Base-by-base conservation (phyloP, 2,113 vertebrate species). In the Hemichromis elongatus region DNA sequence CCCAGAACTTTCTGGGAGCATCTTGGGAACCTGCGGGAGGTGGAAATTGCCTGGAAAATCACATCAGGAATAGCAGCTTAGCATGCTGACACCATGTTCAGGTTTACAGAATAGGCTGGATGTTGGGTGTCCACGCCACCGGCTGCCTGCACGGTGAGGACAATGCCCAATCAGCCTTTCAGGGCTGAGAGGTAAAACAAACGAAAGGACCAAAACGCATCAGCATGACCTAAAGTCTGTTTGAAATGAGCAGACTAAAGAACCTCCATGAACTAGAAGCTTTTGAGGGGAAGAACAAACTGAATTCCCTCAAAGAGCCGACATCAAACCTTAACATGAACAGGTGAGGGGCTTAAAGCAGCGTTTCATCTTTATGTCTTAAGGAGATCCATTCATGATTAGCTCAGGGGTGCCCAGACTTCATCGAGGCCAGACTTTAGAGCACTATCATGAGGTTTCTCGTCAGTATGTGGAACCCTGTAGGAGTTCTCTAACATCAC, bases 261-360 rank as follows among this genome's bases (percentile, higher is more conserved):
- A 70, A 45, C 21, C 37, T 70, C 40, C 4, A 13, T 26, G 21
- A 70, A 70, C 63, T 26, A 10, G 9, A 35, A 47, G 45, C 45
- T 16, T 47, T 47, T 47, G 6, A 5, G 16, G 45, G 12, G 13
- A 14, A 47, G 45, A 47, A 47, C 14, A 6, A 6, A 47, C 45
- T 6, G 6, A 16, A 14, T 6, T 16, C 45, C 13, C 13, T 16
- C 45, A 47, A 47, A 47, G 45, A 47, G 5, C 12, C 45, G n/a
- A n/a, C n/a, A n/a, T 0, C n/a, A 0, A 0, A 42, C 35, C 37
- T 16, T 24, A 5, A 66, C 35, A 40, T 9, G 66, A 26, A 26
- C 40, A 42, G n/a, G 7, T 52, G 50, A 7, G 18, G 19, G 9
- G 66, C n/a, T 47, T 3, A 47, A 47, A 47, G 45, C 45, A 16